Percentiles rank a stretch among this genome's conserved stretches.
Conservation (phyloP, 1,140 invertebrate species). For the Dreissena polymorpha region DNA sequence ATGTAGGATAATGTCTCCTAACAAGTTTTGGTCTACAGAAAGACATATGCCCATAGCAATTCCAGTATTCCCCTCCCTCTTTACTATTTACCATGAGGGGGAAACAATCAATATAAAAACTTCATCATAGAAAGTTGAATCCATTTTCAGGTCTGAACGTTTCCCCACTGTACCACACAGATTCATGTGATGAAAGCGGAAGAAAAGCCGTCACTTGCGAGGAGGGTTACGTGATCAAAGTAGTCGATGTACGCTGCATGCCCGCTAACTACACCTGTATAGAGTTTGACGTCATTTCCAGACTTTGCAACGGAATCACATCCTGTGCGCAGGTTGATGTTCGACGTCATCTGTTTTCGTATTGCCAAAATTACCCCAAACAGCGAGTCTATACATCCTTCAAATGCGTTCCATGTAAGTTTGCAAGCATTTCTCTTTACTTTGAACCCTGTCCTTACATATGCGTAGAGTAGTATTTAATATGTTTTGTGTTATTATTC, state of each 20-base stretch:
- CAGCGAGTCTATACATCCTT: slow-evolving; percentile 41
- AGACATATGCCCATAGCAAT: too few species aligned
- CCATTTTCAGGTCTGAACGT: background rate
- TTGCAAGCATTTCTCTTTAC: too few species aligned
- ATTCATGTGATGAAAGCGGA: slow-evolving; percentile 51
- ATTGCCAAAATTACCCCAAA: slow-evolving; percentile 35
- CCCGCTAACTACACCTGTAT: slow-evolving; percentile 37
- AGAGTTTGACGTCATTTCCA: slow-evolving; percentile 2
- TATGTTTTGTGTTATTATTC: too few species aligned
- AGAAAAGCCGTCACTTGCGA: slow-evolving; percentile 25
- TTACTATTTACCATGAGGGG: too few species aligned
- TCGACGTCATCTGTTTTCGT: slow-evolving; percentile 33
- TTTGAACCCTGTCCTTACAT: too few species aligned
- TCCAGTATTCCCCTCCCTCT: too few species aligned
- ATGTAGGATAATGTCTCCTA: too few species aligned
- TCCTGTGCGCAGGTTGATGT: slow-evolving; percentile 40
- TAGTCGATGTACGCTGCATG: slow-evolving; percentile 43
- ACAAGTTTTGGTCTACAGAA: too few species aligned
- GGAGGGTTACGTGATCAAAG: slow-evolving; percentile 22
- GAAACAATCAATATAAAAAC: too few species aligned
- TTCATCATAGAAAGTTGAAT: too few species aligned
- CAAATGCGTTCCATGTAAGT: slow-evolving; percentile 48
- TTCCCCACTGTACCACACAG: slow-evolving; percentile 19
- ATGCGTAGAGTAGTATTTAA: too few species aligned
- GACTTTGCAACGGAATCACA: slow-evolving; percentile 39